Conservation (phyloP, 2,888 invertebrate species). For the Chironomus riparius region DNA sequence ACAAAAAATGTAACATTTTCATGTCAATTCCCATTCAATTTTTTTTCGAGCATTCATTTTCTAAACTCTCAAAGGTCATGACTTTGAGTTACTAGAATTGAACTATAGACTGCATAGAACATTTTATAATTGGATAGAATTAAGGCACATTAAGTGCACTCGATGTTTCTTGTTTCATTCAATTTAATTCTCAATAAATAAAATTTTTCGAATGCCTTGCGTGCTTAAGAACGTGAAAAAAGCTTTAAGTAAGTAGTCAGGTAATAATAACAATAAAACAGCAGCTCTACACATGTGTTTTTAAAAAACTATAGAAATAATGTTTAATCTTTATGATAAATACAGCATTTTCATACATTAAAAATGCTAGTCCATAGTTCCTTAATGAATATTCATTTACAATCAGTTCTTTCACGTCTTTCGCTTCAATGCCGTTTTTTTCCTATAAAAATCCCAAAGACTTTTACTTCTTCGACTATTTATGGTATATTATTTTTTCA, state of each 20-base stretch:
- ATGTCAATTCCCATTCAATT: not conserved
- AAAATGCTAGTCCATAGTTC: constrained; percentile 22
- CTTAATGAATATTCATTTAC: constrained; percentile 22
- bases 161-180: not conserved
- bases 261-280: no score
- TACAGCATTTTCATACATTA: constrained; percentile 7
- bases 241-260: not conserved
- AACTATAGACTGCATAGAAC: no score
- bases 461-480: not conserved
- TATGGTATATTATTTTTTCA: not conserved
- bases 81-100: no score
- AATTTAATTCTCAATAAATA: no score
- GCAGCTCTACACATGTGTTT: not conserved
- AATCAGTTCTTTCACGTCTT: not conserved
- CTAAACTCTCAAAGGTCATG: no score
- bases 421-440: no score
- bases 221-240: constrained; percentile 1
- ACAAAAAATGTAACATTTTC: not conserved
- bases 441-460: not conserved
- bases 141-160: not conserved
- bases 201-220: not conserved
- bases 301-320: not conserved
- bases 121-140: not conserved
- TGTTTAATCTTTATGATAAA: constrained; percentile 1
- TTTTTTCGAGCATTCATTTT: no score